Conservation (phyloP, 2,797 vertebrate genomes). For the Petrocephalus sullivani region DNA sequence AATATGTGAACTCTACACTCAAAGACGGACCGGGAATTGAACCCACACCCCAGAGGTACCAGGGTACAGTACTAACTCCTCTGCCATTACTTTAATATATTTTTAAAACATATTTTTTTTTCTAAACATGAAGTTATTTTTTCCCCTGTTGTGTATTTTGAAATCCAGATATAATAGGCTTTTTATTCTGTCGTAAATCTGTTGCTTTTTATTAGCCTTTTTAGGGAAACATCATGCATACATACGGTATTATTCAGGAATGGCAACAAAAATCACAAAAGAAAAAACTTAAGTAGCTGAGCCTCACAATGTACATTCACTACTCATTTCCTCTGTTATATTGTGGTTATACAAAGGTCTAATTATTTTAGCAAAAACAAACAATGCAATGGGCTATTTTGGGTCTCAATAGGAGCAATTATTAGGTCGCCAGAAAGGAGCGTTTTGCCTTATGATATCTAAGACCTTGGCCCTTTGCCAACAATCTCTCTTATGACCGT, state of each 20-base stretch:
- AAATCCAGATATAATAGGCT: background rate
- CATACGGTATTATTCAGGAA: background rate
- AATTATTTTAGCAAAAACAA: background rate
- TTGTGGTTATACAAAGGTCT: constrained; percentile 3
- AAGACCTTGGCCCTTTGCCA: background rate
- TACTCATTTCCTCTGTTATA: constrained; percentile 6
- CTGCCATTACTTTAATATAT: background rate
- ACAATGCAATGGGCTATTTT: background rate
- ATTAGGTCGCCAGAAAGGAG: background rate
- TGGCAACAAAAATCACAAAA: background rate
- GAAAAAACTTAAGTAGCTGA: background rate
- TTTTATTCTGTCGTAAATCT: background rate
- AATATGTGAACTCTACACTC: background rate
- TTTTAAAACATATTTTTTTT: background rate
- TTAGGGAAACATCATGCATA: background rate
- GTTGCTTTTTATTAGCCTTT: background rate
- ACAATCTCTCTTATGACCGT: background rate
- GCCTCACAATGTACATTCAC: constrained; percentile 7
- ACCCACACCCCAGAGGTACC: background rate
- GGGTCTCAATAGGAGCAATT: background rate
- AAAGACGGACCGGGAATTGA: background rate
- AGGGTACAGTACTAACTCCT: background rate
- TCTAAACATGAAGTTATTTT: too few relatives aligned
- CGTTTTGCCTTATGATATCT: background rate
- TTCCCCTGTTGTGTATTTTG: background rate